A percentile compares a stretch with the other conserved stretches of the same genome.
phyloP scores from a whole-genome alignment of 2,888 invertebrate genomes.

The Caprella mutica region DNA sequence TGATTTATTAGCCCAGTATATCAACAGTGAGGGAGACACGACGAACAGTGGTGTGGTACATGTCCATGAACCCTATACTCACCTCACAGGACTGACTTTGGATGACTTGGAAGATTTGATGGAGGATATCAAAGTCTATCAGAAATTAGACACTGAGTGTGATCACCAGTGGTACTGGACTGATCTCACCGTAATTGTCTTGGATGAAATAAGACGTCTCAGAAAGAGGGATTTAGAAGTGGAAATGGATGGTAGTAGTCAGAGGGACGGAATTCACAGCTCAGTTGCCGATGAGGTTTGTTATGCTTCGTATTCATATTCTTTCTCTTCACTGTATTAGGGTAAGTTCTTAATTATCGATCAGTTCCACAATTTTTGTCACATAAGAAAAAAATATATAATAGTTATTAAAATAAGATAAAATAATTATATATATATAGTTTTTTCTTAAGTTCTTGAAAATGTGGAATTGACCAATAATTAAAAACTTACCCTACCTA shows the following conservation, averaged over 20 bases:
- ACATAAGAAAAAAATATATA: too few species aligned
- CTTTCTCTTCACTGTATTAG: too few species aligned
- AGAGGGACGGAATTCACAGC: constrained; percentile 73
- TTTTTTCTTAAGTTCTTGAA: too few species aligned
- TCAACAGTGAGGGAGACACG: constrained; percentile 70
- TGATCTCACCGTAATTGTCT: constrained; percentile 87
- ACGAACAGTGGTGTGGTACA: constrained; percentile 63
- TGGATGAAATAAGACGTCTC: constrained; percentile 80
- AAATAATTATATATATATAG: too few species aligned
- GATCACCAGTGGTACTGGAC: constrained; percentile 87
- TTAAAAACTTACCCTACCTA: too few species aligned
- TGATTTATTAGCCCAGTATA: constrained; percentile 91
- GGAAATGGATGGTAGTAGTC: constrained; percentile 42
- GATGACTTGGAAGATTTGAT: constrained; percentile 89
- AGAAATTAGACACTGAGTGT: constrained; percentile 65
- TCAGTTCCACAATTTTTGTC: too few species aligned
- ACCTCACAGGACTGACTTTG: constrained; percentile 76
- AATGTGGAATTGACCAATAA: too few species aligned
- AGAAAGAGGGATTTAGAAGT: constrained; percentile 53
- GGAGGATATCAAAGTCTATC: constrained; percentile 89
- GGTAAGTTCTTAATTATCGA: too few species aligned
- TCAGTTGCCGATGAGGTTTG: constrained; percentile 71
- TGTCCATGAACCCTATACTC: constrained; percentile 95
- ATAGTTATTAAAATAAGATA: too few species aligned
- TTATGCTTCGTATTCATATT: too few species aligned